Base-by-base conservation (phyloP, 2,888 invertebrate species). In the Epirrhoe tristata region DNA sequence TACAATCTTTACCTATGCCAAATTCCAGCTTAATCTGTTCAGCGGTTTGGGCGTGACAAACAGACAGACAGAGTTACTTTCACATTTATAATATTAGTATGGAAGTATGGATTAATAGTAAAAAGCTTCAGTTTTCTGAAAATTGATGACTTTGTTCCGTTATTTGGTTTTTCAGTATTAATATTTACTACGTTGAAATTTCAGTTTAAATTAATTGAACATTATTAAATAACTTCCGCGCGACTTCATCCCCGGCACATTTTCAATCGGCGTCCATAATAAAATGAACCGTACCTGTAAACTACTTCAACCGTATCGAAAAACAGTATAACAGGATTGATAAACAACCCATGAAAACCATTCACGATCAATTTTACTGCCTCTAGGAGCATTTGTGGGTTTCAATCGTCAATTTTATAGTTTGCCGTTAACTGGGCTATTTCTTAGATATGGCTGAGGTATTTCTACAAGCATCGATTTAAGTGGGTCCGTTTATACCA, bases 311-410 rank as follows among this genome's bases (percentile, higher is more conserved):
- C 34, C 67, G 60, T 66, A 68, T 68, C 68, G 64, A 65, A 67
- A 67, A 72, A 58, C 67, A 58, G 56, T 70, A 68, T 69, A 65
- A 63, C 48, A 60, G 48, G 63, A 59, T 63, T 63, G 63, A 67
- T 67, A 67, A 67, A 64, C 63, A 64, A 31, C 63, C 66, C 46
- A 67, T 67, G 65, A 70, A 70, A 62, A 39, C 48, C 58, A 59
- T 62, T 65, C 62, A 53, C 69, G 62, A 69, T 69, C 58, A 65
- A 69, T 59, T 69, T 69, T 69, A 69, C 58, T 62, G 39, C 65
- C 53, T 39, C 43, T 55, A 48, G 39, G 56, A 62, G 46, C 62
- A 58, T 62, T 62, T 69, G 65, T 58, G 69, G 55, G 60, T 59
- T 59, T 56, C 55, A 62, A 69, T 62, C 55, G 65, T 64, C 69